phyloP scores from a whole-genome alignment of 92 coral and sea anemone species.

The Parazoanthus swiftii region DNA sequence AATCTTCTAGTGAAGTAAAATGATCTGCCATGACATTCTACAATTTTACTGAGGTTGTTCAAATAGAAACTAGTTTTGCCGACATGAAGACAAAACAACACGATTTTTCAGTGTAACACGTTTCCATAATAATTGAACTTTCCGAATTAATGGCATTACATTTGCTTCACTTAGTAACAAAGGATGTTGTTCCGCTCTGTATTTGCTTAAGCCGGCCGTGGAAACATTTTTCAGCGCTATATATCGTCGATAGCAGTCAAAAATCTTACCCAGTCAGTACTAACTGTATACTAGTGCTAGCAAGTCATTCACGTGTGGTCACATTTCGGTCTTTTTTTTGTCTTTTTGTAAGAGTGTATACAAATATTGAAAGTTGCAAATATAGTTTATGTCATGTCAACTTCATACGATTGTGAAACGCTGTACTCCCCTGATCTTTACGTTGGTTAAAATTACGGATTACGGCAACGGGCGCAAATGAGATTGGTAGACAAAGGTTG shows the following conservation, averaged over 20 bases:
- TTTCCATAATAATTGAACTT: neutral
- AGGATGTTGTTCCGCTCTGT: neutral
- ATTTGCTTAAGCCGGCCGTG: neutral
- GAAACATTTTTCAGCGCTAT: too few relatives aligned
- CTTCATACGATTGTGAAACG: too few relatives aligned
- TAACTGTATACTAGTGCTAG: neutral
- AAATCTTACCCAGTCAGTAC: neutral
- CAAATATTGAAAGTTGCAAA: too few relatives aligned
- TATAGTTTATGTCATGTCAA: too few relatives aligned
- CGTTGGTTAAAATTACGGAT: too few relatives aligned
- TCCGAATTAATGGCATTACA: constrained; percentile 3
- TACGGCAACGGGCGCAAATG: too few relatives aligned
- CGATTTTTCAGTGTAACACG: neutral
- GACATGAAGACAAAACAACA: neutral
- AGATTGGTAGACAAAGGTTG: too few relatives aligned
- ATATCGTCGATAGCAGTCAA: neutral
- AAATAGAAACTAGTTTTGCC: neutral
- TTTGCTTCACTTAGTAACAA: neutral
- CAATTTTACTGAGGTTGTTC: neutral
- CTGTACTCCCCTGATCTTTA: too few relatives aligned
- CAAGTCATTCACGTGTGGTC: neutral
- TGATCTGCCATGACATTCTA: neutral
- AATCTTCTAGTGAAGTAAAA: neutral
- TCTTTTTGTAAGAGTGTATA: neutral
- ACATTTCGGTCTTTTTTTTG: neutral